These are phyloP conservation scores for Lagopus leucura DNA, from an alignment of 2,113 vertebrate species.

Conservation along the genomic window DNA sequence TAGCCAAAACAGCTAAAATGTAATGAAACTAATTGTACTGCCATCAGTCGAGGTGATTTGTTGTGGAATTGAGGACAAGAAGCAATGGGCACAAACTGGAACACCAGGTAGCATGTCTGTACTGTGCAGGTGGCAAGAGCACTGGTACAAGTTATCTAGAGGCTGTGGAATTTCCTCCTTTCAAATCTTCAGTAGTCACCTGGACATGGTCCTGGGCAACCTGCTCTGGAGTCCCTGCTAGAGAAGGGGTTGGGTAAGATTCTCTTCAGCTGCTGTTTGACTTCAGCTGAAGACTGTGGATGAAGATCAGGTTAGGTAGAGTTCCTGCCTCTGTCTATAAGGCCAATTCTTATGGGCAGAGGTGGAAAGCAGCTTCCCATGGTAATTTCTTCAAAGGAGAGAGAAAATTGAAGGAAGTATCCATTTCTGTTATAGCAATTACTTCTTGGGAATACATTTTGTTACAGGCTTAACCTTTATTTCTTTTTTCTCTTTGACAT, in stretches of 20 bases:
- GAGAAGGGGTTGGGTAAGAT: neutral
- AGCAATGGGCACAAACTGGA: neutral
- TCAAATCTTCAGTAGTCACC: neutral
- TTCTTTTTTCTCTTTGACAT: neutral
- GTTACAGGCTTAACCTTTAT: neutral
- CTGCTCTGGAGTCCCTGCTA: neutral
- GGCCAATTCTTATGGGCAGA: neutral
- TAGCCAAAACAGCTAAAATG: neutral
- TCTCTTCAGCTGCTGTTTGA: neutral
- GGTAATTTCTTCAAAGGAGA: neutral
- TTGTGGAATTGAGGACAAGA: neutral
- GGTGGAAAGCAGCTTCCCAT: neutral
- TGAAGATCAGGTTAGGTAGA: neutral
- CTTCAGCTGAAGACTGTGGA: neutral
- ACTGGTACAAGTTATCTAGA: neutral
- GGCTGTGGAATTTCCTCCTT: neutral
- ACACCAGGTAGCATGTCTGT: neutral
- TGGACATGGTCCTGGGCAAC: neutral
- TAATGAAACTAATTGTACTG: neutral
- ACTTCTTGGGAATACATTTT: neutral
- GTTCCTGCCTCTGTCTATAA: neutral
- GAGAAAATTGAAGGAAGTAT: neutral
- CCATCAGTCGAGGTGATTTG: neutral
- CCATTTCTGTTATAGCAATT: neutral
- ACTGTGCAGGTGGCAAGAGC: rapidly evolving